A percentile compares a stretch with the other conserved stretches of the same genome.
Evolutionary conservation across 2,113 vertebrate species (phyloP).

Genomic region (Labeo rohita): DNA sequence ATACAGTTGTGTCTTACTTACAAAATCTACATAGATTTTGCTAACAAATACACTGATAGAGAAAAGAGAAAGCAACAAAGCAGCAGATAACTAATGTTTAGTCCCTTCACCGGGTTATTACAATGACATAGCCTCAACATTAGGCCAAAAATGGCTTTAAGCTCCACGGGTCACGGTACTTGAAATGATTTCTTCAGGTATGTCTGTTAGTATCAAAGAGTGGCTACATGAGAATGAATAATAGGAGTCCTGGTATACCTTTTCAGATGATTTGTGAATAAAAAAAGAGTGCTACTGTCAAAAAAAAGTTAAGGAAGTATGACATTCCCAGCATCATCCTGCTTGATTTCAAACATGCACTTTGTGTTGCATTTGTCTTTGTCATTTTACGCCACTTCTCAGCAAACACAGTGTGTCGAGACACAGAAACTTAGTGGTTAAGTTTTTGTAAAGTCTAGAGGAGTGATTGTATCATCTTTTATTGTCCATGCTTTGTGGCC

Average conservation of each 20-base stretch:
- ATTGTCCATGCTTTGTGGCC: not conserved
- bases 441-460: conserved; percentile 1
- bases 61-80: not conserved
- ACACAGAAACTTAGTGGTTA: not conserved
- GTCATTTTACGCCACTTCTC: not conserved
- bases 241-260: not conserved
- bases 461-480: not conserved
- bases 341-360: conserved; percentile 2
- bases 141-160: conserved; percentile 14
- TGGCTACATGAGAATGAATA: conserved; percentile 7
- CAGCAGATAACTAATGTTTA: not conserved
- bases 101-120: not conserved
- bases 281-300: not conserved
- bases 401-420: not conserved
- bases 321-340: not conserved
- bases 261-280: not conserved
- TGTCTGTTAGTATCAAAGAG: not conserved
- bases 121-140: not conserved
- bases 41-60: not conserved
- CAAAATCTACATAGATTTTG: conserved; percentile 8
- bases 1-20: conserved; percentile 1
- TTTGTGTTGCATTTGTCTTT: conserved; percentile 23
- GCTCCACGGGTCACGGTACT: not conserved
- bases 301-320: not conserved
- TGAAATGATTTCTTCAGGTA: conserved; percentile 2